These are phyloP conservation scores for Potorous gilbertii DNA, from an alignment of 2,797 vertebrate species.

Conservation along the genomic window DNA sequence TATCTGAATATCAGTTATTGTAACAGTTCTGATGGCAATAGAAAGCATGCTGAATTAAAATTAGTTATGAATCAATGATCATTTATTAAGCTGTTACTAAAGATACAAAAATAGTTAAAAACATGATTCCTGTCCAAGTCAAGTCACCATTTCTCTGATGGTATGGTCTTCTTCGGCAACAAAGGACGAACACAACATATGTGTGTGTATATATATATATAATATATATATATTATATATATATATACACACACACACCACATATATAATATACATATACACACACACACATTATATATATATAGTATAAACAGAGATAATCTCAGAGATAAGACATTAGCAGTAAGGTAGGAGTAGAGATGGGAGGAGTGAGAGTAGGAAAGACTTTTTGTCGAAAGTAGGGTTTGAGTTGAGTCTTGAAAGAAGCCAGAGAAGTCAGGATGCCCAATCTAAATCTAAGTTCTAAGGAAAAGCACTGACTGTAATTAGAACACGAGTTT, in stretches of 20 bases:
- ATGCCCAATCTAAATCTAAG: background rate
- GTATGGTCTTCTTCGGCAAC: too few relatives aligned
- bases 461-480: background rate
- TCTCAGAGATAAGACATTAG: background rate
- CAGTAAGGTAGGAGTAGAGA: background rate
- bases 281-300: background rate
- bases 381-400: background rate
- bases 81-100: background rate
- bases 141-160: too few relatives aligned
- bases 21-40: background rate
- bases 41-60: background rate
- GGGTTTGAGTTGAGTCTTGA: background rate
- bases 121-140: background rate
- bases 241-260: too few relatives aligned
- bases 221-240: too few relatives aligned
- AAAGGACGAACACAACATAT: too few relatives aligned
- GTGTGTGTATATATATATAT: too few relatives aligned
- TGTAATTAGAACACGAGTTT: background rate
- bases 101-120: background rate
- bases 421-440: background rate
- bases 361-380: background rate
- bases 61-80: background rate
- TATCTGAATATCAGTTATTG: background rate
- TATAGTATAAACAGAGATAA: background rate
- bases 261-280: too few relatives aligned